These are phyloP conservation scores for Lophotis ruficrista DNA, from an alignment of 2,113 vertebrate genomes.

Conservation along the genomic window DNA sequence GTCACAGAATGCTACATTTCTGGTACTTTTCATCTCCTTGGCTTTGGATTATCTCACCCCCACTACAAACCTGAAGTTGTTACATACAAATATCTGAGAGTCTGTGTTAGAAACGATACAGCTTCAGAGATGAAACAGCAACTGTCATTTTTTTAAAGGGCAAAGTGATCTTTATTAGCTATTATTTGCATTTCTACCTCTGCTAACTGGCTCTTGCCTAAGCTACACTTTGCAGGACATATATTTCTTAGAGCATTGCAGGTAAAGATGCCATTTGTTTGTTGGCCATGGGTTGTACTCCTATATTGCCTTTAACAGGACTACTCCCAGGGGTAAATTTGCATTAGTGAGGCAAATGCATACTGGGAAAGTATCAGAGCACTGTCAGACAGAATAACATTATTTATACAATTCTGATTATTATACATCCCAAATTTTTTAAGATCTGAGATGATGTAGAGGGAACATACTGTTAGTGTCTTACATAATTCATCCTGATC, in stretches of 20 bases:
- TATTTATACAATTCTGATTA: neutral
- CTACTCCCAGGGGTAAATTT: neutral
- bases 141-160: neutral
- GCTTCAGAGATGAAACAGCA: neutral
- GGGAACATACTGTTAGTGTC: constrained; percentile 19
- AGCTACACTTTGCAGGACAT: neutral
- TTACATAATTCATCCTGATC: constrained; percentile 48
- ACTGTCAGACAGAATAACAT: neutral
- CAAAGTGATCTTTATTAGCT: neutral
- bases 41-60: neutral
- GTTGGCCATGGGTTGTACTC: neutral
- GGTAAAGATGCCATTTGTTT: neutral
- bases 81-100: neutral
- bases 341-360: neutral
- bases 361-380: neutral
- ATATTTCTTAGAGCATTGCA: neutral
- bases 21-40: neutral
- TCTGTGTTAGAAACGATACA: neutral
- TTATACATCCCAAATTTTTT: neutral
- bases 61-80: neutral
- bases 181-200: neutral
- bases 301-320: neutral
- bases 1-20: neutral
- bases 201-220: neutral
- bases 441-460: neutral